Evolutionary conservation across 2,113 vertebrate species (phyloP), one percentile per base, ranked within the genome.

Genomic region (Otocyon megalotis): DNA sequence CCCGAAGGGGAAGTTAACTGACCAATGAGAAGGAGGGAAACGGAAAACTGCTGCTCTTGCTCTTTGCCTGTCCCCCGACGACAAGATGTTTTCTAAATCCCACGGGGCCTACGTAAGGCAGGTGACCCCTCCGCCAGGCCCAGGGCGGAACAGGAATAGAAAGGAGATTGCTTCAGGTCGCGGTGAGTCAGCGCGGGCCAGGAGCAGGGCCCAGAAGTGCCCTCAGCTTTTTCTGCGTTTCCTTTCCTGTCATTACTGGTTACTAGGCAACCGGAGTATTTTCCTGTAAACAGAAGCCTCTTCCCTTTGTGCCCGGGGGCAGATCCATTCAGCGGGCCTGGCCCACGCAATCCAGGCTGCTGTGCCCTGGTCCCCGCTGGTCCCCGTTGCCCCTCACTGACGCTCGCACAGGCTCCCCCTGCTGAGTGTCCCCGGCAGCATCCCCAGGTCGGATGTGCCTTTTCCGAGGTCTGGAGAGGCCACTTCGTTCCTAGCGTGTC

Each of bases 271-370:
- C 98, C 2, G 0, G 96, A 97, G 35, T 56, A 90, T 98, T 98
- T 98, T 97, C 43, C 98, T 97, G 98, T 98, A 98, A 99, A 99
- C 98, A 99, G 65, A 88, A 77, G 63, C 95, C 97, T 98, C 98
- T 95, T 98, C 96, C 97, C 96, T 2, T 50, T 9, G 95, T 97
- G 94, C 97, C 96, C 94, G 0, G 98, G 93, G 93, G 76, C 98
- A 95, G 92, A 94, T 97, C 96, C 97, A 98, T 85, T 93, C 97
- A 79, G 87, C 0, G n/a, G 8, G 96, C 65, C 79, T 80, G 93
- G 97, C 84, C 95, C 97, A 65, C 88, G 83, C 7, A 43, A 43
- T 43, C 43, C 43, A 7, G 43, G 93, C 90, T 65, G 89, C 96
- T 79, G 77, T 77, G 54, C 13, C 0, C 16, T 1, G 53, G 5